A percentile compares a stretch with the other conserved stretches of the same genome.
These are phyloP conservation scores for Trachythela sp. DNA, from an alignment of 64 coral and sea anemone genomes.

Conservation along the genomic window DNA sequence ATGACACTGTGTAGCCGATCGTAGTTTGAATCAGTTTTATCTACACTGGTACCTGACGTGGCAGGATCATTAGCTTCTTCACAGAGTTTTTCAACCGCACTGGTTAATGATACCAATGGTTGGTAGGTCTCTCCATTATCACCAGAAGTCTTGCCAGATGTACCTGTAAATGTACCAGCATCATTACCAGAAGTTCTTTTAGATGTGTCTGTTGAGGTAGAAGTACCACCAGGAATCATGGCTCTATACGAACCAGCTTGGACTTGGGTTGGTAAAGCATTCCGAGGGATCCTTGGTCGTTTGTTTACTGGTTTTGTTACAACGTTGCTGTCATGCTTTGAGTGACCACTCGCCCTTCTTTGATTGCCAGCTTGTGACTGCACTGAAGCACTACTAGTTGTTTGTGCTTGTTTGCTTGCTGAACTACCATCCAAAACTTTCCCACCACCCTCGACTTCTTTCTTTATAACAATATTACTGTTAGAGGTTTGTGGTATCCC, in stretches of 20 bases:
- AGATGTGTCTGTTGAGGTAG: not conserved
- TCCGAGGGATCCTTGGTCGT: not conserved
- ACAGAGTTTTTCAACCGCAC: not conserved
- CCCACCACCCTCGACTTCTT: too few species aligned
- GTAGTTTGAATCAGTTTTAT: not conserved
- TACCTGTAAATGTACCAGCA: not conserved
- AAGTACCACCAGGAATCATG: not conserved
- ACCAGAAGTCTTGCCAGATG: not conserved
- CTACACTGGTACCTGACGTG: not conserved
- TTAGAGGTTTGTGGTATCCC: too few species aligned
- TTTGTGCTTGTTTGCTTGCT: too few species aligned
- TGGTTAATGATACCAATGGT: not conserved
- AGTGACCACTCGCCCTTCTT: not conserved
- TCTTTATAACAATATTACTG: too few species aligned
- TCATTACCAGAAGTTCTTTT: not conserved
- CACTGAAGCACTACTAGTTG: too few species aligned
- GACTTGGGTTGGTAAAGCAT: not conserved
- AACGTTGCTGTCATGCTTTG: not conserved
- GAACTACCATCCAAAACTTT: too few species aligned
- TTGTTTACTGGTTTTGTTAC: not conserved
- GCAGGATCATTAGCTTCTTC: not conserved
- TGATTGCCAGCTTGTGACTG: not conserved
- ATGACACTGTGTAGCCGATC: not conserved
- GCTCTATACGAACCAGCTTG: not conserved
- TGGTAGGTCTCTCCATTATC: not conserved